These are phyloP conservation scores for Drosophila santomea DNA, from an alignment of 1,140 invertebrate genomes.

Conservation along the genomic window DNA sequence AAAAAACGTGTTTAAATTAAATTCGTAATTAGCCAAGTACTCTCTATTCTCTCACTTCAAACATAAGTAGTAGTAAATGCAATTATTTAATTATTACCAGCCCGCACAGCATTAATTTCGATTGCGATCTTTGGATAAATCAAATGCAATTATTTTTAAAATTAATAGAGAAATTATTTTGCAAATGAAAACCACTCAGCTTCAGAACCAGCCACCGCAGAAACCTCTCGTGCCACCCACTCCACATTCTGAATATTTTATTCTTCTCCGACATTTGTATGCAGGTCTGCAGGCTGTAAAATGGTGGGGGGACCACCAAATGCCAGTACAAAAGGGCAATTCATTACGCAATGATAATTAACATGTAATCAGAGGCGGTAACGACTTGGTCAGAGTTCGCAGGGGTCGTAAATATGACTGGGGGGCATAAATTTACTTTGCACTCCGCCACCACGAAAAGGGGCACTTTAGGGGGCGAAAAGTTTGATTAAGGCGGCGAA, in stretches of 20 bases:
- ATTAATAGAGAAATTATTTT: constrained; percentile 23
- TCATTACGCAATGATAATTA: constrained; percentile 76
- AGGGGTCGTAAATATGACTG: constrained; percentile 46
- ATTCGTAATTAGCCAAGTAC: neutral
- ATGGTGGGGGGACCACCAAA: neutral
- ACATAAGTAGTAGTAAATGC: neutral
- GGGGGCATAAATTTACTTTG: constrained; percentile 63
- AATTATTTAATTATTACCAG: constrained; percentile 8
- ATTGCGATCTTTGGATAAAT: neutral
- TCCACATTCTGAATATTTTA: constrained; percentile 36
- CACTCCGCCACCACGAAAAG: constrained; percentile 9
- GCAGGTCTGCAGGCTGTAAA: constrained; percentile 23
- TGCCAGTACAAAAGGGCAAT: constrained; percentile 61
- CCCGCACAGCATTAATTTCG: neutral
- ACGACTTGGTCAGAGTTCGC: constrained; percentile 48
- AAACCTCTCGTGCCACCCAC: constrained; percentile 8
- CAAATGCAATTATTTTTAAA: constrained; percentile 36
- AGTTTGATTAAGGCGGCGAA: constrained; percentile 44
- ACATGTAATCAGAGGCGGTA: constrained; percentile 77
- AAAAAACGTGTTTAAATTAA: neutral
- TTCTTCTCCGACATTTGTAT: constrained; percentile 37
- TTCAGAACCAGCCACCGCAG: constrained; percentile 13
- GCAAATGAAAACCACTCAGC: constrained; percentile 16
- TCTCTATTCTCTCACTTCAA: neutral
- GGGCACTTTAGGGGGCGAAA: too few relatives aligned